Evolutionary conservation across 2,797 vertebrate species (phyloP).

Genomic region (Peromyscus aztecus): DNA sequence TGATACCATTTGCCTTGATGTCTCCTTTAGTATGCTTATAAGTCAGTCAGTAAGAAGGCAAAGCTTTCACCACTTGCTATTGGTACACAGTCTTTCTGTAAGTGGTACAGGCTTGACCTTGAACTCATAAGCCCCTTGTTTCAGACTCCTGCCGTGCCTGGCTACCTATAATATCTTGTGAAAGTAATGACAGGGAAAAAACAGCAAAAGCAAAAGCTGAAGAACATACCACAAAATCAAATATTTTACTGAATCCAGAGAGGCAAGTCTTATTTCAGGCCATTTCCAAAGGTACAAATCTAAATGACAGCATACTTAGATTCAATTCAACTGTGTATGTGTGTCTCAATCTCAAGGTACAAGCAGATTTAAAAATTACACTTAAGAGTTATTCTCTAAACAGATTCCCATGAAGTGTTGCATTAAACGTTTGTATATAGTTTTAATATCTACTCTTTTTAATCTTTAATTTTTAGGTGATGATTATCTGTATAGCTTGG

Average conservation of each 20-base stretch:
- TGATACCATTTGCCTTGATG: neutral
- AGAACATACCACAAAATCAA: neutral
- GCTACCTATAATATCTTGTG: neutral
- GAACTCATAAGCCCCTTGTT: neutral
- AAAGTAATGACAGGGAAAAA: neutral
- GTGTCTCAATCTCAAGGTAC: conserved; percentile 27
- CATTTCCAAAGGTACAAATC: neutral
- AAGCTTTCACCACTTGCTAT: neutral
- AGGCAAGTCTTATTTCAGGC: neutral
- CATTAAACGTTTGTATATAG: neutral
- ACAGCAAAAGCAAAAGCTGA: neutral
- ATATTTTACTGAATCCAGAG: conserved; percentile 13
- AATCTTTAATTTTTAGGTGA: conserved; percentile 37
- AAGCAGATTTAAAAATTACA: conserved; percentile 22
- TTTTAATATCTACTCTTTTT: conserved; percentile 34
- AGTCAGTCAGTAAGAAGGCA: neutral
- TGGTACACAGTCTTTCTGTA: neutral
- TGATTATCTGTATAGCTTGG: neutral
- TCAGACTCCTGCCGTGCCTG: neutral
- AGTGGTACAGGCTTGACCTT: neutral
- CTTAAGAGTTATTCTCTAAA: neutral
- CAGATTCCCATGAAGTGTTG: conserved; percentile 3
- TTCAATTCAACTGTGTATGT: neutral
- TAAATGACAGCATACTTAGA: neutral
- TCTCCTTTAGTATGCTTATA: conserved; percentile 23